These are phyloP conservation scores for Girardinus metallicus DNA, from an alignment of 2,797 vertebrate genomes.

Conservation along the genomic window DNA sequence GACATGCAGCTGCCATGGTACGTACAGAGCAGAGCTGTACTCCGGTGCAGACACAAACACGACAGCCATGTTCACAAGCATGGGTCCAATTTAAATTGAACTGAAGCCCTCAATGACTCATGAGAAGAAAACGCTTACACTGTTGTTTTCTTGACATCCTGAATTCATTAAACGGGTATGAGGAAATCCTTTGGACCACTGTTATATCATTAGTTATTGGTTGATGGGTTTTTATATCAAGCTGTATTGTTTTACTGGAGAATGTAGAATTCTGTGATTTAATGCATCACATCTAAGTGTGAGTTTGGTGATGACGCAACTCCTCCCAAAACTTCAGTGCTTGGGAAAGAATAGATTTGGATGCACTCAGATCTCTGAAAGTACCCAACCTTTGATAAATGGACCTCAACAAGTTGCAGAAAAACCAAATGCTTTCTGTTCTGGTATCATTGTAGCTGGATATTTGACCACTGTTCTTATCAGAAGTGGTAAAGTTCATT, in stretches of 20 bases:
- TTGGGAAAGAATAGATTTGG: not conserved
- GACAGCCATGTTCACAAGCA: slow-evolving; percentile 1
- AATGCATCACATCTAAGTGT: not conserved
- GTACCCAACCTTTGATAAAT: not conserved
- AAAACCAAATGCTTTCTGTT: not conserved
- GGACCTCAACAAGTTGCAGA: not conserved
- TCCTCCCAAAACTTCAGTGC: not conserved
- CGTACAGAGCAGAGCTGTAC: slow-evolving; percentile 56
- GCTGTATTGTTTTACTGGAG: not conserved
- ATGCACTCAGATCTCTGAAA: not conserved
- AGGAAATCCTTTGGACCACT: not conserved
- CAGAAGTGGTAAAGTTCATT: not conserved
- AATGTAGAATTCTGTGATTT: not conserved
- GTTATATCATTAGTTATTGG: not conserved
- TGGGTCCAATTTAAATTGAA: not conserved
- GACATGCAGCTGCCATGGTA: slow-evolving; percentile 84
- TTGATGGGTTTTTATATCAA: not conserved
- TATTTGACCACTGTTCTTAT: not conserved
- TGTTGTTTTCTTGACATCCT: not conserved
- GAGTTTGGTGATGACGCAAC: not conserved
- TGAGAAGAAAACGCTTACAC: not conserved
- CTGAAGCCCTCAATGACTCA: not conserved
- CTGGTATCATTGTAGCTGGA: not conserved
- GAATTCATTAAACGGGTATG: not conserved
- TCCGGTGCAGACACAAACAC: slow-evolving; percentile 1